phyloP scores from a whole-genome alignment of 1,140 invertebrate genomes.

The Drosophila pseudoobscura region DNA sequence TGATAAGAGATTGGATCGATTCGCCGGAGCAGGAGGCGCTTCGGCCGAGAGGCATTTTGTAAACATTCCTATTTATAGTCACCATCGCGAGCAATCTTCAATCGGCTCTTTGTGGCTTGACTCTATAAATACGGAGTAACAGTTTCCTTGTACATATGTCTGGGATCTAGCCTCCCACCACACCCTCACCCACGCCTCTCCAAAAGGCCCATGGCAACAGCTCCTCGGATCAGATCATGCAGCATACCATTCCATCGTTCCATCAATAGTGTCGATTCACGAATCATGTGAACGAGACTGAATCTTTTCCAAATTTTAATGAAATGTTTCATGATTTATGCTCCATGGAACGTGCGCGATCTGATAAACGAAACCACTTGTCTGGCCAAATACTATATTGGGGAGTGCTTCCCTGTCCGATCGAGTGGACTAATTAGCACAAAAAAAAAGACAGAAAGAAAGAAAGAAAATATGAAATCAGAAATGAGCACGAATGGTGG shows the following conservation, averaged over 20 bases:
- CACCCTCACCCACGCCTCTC: not conserved
- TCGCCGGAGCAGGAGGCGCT: no score
- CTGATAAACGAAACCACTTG: constrained; percentile 38
- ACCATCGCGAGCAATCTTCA: constrained; percentile 17
- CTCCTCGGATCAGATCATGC: not conserved
- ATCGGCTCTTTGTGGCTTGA: not conserved
- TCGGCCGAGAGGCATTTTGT: constrained; percentile 13
- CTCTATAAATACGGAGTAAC: constrained; percentile 27
- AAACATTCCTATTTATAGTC: constrained; percentile 43
- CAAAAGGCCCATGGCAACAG: constrained; percentile 23
- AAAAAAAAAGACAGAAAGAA: not conserved
- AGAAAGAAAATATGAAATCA: not conserved
- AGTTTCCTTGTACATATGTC: not conserved
- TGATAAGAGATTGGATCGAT: constrained; percentile 38
- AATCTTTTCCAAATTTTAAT: no score
- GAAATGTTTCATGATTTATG: constrained; percentile 5
- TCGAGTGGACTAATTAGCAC: constrained; percentile 46
- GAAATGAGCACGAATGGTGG: constrained; percentile 12
- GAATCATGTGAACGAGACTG: no score
- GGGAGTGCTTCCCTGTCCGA: constrained; percentile 29
- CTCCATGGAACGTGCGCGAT: constrained; percentile 10
- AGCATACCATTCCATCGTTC: not conserved
- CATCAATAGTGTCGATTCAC: no score
- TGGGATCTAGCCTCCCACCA: not conserved
- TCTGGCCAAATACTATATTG: constrained; percentile 40